A percentile compares a stretch with the other conserved stretches of the same genome.
These are phyloP conservation scores for Pocillopora meandrina DNA, from an alignment of 92 coral and sea anemone genomes.

Conservation along the genomic window DNA sequence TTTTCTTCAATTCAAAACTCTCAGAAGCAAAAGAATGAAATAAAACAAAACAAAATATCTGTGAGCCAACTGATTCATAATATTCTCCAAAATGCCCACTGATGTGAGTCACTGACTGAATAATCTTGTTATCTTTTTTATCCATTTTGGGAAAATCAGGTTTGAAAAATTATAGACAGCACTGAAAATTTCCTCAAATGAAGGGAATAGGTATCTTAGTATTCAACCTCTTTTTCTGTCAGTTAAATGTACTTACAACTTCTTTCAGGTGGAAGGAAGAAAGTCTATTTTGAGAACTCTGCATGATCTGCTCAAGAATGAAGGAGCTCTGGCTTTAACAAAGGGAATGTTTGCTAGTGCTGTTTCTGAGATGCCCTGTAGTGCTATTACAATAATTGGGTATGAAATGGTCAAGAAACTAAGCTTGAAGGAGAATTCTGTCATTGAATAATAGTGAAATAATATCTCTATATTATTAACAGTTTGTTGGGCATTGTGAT, in stretches of 20 bases:
- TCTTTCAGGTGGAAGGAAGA: conserved; percentile 68
- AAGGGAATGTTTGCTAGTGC: conserved; percentile 76
- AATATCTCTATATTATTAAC: not conserved
- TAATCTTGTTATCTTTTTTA: no score
- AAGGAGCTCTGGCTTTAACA: conserved; percentile 67
- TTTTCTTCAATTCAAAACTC: no score
- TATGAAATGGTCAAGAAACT: conserved; percentile 74
- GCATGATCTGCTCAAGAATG: conserved; percentile 56
- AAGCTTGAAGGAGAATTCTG: conserved; percentile 61
- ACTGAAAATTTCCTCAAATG: no score
- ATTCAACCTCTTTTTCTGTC: no score
- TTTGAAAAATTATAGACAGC: no score
- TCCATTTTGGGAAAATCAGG: no score
- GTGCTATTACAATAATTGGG: conserved; percentile 66
- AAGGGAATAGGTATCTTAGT: no score
- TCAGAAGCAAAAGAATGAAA: no score
- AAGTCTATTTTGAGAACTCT: conserved; percentile 60
- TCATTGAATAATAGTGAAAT: not conserved
- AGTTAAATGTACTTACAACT: not conserved
- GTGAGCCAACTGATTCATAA: no score
- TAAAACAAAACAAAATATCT: no score
- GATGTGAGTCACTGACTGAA: no score
- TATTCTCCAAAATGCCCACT: no score
- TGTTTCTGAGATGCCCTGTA: conserved; percentile 67
- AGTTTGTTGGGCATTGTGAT: not conserved